Percentiles rank a stretch among this genome's conserved stretches.
Conservation (phyloP, 30 jellyfish, hydroid and myxozoan genomes). For the Chironex yamaguchii region DNA sequence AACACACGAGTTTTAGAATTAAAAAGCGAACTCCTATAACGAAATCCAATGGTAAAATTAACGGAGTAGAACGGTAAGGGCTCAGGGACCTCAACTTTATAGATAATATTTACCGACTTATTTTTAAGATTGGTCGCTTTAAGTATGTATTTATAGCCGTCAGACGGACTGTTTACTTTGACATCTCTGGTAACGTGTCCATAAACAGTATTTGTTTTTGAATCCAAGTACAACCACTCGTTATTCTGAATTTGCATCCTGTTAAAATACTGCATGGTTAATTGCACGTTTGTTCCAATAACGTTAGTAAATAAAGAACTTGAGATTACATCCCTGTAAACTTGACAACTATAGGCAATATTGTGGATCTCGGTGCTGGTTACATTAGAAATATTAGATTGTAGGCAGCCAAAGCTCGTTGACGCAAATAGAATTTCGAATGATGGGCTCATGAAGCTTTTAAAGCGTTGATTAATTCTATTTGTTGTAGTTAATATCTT, state of each 20-base stretch:
- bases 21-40: constrained; percentile 5
- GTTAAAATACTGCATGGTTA: constrained; percentile 57
- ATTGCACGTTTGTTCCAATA: constrained; percentile 55
- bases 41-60: constrained; percentile 68
- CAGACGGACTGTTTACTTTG: constrained; percentile 48
- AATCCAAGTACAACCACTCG: constrained; percentile 84
- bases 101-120: constrained; percentile 70
- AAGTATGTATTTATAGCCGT: constrained; percentile 68
- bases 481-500: constrained; percentile 21
- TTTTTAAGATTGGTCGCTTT: constrained; percentile 88
- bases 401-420: constrained; percentile 81
- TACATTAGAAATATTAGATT: constrained; percentile 77
- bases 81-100: constrained; percentile 31
- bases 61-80: constrained; percentile 37
- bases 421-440: constrained; percentile 32
- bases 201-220: constrained; percentile 55
- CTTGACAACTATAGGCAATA: constrained; percentile 73
- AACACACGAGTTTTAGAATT: constrained; percentile 66
- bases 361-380: not conserved
- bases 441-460: constrained; percentile 9
- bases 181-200: constrained; percentile 85
- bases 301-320: constrained; percentile 75
- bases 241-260: constrained; percentile 63
- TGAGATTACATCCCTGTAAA: constrained; percentile 30
- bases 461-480: constrained; percentile 3